Evolutionary conservation across 2,888 invertebrate genomes (phyloP), one percentile per base, ranked within the genome.

Genomic region (Lepidonotus clava): DNA sequence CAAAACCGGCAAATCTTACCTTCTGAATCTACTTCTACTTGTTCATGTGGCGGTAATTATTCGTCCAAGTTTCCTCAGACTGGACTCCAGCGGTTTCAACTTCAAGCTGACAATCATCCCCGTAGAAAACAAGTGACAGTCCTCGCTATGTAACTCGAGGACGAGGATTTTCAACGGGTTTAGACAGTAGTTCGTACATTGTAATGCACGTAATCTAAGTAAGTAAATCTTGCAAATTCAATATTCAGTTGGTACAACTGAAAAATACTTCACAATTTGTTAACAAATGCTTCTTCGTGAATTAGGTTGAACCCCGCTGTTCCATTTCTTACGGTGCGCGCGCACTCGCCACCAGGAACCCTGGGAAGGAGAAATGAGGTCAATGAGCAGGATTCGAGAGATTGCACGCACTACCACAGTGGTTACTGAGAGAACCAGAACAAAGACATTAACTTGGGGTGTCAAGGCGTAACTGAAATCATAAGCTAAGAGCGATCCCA

Each of bases 291-390:
- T 24, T 46, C 24, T 28, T 32, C 8, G 46, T 46, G 32, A 41
- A 34, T 41, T 46, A 24, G 80, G 14, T 80, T 80, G 24, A 51
- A 80, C 80, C 80, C 24, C 80, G 46, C 80, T 80, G 80, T 80
- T 80, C 80, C 80, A 80, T 80, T 80, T 80, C 51, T 80, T n/a
- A 5, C 34, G 28, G 11, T 80, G 80, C 80, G 80, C 80, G 80
- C 80, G 80, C 80, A 80, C 41, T 32, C 1, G 32, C 51, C 34
- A 41, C 80, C 18, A 40, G 28, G 80, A 24, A 80, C 80, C 51
- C 46, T 80, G 80, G 80, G 80, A 80, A 46, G 80, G 11, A n/a
- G 38, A 71, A 71, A 71, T 34, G 71, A 71, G 71, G 71, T 71
- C 71, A 71, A 8, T n/a, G n/a, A n/a, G n/a, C n/a, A n/a, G n/a